Conservation (phyloP, 2,797 vertebrate species). For the Cossypha niveicapilla region DNA sequence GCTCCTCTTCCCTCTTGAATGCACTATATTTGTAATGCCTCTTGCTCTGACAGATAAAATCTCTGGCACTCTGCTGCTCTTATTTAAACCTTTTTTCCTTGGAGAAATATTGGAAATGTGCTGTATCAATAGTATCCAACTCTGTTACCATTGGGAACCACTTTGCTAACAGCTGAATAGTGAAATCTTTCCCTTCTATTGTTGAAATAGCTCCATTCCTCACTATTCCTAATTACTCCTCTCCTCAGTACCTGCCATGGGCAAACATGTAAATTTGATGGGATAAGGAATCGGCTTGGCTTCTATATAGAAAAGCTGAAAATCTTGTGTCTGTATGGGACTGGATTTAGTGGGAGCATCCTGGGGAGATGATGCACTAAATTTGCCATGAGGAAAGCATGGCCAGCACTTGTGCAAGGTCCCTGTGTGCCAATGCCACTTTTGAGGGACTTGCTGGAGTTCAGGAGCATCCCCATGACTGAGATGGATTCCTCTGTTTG, state of each 20-base stretch:
- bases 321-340: background rate
- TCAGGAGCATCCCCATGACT: fast-evolving
- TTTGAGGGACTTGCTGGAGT: background rate
- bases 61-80: background rate
- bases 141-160: background rate
- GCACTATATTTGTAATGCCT: background rate
- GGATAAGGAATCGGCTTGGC: background rate
- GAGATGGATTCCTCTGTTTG: fast-evolving
- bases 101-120: background rate
- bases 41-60: background rate
- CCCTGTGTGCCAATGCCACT: fast-evolving
- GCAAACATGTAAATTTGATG: background rate
- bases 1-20: background rate
- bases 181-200: background rate
- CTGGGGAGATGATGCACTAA: background rate
- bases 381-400: background rate
- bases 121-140: background rate
- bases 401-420: background rate
- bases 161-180: background rate
- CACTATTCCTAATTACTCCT: background rate
- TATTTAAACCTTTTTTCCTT: background rate
- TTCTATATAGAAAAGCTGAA: background rate
- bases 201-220: background rate
- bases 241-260: background rate
- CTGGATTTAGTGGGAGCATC: background rate